Conservation (phyloP, 1,140 invertebrate species). For the Chrysomallon squamiferum region DNA sequence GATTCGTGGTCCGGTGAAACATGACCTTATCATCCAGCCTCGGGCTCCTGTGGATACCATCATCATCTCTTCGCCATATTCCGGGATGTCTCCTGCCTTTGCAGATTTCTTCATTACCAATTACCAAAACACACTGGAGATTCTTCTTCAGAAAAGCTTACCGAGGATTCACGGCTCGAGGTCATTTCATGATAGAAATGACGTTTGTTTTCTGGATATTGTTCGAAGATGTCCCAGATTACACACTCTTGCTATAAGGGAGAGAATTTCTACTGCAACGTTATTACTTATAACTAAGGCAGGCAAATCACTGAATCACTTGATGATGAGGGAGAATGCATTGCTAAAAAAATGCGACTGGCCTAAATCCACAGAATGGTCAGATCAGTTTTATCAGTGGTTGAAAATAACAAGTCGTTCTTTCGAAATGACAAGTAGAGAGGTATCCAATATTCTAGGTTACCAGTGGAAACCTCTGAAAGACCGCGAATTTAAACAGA, state of each 20-base stretch:
- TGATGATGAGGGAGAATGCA: slow-evolving; percentile 77
- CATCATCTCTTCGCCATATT: slow-evolving; percentile 42
- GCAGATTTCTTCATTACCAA: slow-evolving; percentile 39
- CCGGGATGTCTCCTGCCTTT: slow-evolving; percentile 28
- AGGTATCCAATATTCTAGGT: slow-evolving; percentile 75
- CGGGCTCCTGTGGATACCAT: slow-evolving; percentile 50
- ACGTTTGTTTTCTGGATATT: slow-evolving; percentile 72
- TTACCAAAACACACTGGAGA: slow-evolving; percentile 45
- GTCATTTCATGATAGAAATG: slow-evolving; percentile 72
- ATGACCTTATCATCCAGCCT: slow-evolving; percentile 44
- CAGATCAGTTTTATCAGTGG: slow-evolving; percentile 74
- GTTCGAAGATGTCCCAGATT: slow-evolving; percentile 71
- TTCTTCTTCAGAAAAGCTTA: slow-evolving; percentile 70
- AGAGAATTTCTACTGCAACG: slow-evolving; percentile 81
- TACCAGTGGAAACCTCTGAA: slow-evolving; percentile 76
- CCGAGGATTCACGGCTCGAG: slow-evolving; percentile 68
- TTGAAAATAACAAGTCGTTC: slow-evolving; percentile 67
- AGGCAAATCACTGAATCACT: slow-evolving; percentile 70
- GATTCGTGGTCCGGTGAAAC: slow-evolving; percentile 32
- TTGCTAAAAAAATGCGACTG: slow-evolving; percentile 58
- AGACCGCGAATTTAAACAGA: slow-evolving; percentile 62
- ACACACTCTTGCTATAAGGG: slow-evolving; percentile 76
- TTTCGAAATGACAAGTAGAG: slow-evolving; percentile 73
- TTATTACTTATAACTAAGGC: slow-evolving; percentile 73
- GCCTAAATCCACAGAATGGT: slow-evolving; percentile 70